Conservation (phyloP, 2,888 invertebrate genomes). For the Patella caerulea region DNA sequence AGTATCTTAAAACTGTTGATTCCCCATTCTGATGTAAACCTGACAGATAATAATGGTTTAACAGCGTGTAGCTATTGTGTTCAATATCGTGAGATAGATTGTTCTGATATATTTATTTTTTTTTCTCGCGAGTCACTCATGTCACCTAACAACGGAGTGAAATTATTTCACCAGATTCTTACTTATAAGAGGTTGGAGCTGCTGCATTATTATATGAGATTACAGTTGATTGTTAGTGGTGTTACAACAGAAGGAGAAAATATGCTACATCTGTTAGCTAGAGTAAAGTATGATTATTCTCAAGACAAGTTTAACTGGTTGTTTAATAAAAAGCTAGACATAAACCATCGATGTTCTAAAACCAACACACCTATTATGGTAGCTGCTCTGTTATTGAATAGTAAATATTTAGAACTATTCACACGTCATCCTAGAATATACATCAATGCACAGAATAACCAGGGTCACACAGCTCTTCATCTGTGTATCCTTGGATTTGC, state of each 20-base stretch:
- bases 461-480: background rate
- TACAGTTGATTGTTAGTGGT: background rate
- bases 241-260: background rate
- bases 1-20: too few species aligned
- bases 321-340: background rate
- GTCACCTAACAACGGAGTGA: too few species aligned
- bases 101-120: too few species aligned
- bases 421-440: background rate
- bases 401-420: background rate
- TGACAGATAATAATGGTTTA: too few species aligned
- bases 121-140: too few species aligned
- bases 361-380: conserved; percentile 2
- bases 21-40: too few species aligned
- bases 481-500: background rate
- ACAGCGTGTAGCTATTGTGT: too few species aligned
- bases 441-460: background rate
- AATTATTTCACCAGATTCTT: too few species aligned
- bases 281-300: background rate
- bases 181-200: too few species aligned
- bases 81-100: too few species aligned
- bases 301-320: background rate
- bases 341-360: background rate
- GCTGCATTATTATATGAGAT: too few species aligned
- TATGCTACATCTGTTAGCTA: background rate
- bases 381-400: background rate